Percentiles rank a stretch among this genome's conserved stretches.
Evolutionary conservation across 2,113 vertebrate species (phyloP).

Genomic region (Cervus canadensis): DNA sequence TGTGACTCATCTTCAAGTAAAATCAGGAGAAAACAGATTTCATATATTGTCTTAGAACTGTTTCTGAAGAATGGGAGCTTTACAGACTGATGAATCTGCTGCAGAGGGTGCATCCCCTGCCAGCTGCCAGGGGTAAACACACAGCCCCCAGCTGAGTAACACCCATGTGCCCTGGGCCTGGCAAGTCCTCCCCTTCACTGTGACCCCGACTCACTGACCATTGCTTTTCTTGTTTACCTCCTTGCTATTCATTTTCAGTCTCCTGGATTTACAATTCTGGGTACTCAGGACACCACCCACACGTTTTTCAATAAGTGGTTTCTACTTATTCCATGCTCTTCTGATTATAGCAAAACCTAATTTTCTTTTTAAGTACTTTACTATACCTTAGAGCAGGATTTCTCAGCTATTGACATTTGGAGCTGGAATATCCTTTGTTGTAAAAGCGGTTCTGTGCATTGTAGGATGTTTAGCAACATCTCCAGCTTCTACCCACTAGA

Average conservation of each 20-base stretch:
- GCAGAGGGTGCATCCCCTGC: not conserved
- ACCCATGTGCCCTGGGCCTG: not conserved
- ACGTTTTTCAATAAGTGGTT: not conserved
- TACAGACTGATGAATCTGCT: not conserved
- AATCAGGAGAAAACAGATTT: constrained; percentile 58
- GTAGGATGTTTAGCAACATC: not conserved
- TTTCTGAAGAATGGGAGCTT: constrained; percentile 40
- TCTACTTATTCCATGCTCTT: not conserved
- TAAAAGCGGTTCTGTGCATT: not conserved
- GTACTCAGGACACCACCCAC: not conserved
- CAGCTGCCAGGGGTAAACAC: not conserved
- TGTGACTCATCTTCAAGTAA: constrained; percentile 53
- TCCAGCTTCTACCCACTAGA: not conserved
- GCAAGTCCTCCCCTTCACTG: not conserved
- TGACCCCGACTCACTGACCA: not conserved
- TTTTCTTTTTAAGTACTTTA: not conserved
- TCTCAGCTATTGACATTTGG: not conserved
- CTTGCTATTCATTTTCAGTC: not conserved
- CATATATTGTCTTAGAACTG: constrained; percentile 57
- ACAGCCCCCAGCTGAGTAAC: not conserved
- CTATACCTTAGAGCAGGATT: not conserved
- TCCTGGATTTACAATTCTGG: not conserved
- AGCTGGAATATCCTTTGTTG: not conserved
- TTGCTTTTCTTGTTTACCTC: not conserved
- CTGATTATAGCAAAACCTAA: not conserved